Conservation (phyloP, 2,797 vertebrate species). For the Pangasius krempfi region DNA sequence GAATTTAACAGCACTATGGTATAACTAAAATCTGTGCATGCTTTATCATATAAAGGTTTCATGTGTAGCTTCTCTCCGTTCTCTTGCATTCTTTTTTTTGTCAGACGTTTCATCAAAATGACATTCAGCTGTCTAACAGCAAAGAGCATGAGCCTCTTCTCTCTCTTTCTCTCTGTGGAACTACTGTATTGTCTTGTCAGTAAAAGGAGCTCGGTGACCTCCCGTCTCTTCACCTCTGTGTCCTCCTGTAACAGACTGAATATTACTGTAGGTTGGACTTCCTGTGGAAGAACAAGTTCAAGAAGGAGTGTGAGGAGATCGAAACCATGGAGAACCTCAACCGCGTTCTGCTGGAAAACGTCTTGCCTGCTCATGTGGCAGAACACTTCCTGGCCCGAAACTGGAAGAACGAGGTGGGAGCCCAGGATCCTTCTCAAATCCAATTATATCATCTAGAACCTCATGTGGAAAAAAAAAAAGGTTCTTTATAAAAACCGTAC, state of each 20-base stretch:
- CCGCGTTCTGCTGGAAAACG: conserved; percentile 93
- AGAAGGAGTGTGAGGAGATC: conserved; percentile 98
- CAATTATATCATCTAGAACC: background rate
- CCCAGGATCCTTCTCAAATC: background rate
- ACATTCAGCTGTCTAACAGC: background rate
- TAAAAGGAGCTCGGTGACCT: conserved; percentile 52
- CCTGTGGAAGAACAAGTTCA: conserved; percentile 99
- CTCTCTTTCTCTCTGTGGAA: conserved; percentile 11
- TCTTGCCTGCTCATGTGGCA: conserved; percentile 92
- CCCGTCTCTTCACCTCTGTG: conserved; percentile 89
- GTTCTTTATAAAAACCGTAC: background rate
- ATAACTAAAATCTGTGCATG: background rate
- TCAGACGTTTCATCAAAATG: background rate
- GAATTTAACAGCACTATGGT: background rate
- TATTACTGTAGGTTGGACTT: conserved; percentile 96
- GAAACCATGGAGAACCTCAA: conserved; percentile 99
- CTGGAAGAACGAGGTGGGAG: conserved; percentile 93
- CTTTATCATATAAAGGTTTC: background rate
- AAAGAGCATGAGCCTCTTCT: background rate
- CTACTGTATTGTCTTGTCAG: conserved; percentile 67
- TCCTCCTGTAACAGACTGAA: conserved; percentile 87
- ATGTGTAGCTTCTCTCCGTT: background rate
- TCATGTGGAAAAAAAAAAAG: background rate
- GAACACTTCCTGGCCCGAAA: conserved; percentile 96
- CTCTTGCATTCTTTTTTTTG: background rate